Percentiles rank a stretch among this genome's conserved stretches.
Conservation (phyloP, 2,888 invertebrate species). For the Cacoxenus indagator region DNA sequence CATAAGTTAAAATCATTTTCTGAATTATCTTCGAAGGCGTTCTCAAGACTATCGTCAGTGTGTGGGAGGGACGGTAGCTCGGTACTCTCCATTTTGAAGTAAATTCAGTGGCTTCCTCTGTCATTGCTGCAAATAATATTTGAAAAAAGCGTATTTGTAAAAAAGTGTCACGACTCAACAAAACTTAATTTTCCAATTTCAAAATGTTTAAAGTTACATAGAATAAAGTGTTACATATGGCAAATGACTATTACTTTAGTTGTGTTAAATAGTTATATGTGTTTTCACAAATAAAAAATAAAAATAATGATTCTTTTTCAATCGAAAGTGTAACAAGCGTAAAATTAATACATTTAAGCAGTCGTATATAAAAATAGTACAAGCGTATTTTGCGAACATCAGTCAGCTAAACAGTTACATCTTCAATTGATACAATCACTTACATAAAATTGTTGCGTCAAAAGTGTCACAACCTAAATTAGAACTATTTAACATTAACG, state of each 20-base stretch:
- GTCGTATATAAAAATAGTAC: neutral
- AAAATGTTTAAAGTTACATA: no score
- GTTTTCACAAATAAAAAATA: neutral
- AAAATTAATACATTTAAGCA: neutral
- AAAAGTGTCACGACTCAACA: no score
- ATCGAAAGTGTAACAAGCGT: neutral
- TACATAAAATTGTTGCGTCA: neutral
- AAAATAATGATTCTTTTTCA: neutral
- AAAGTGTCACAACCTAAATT: neutral
- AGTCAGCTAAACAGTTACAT: neutral
- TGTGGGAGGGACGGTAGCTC: slow-evolving; percentile 1
- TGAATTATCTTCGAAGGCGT: neutral
- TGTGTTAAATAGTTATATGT: neutral
- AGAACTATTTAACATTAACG: neutral
- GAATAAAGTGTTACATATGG: neutral
- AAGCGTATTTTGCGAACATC: neutral
- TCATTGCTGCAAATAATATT: neutral
- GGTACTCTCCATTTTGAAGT: no score
- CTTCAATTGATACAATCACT: neutral
- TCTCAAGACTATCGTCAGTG: slow-evolving; percentile 2
- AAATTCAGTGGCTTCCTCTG: neutral
- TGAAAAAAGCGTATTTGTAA: neutral
- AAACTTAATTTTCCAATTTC: no score
- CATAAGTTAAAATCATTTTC: neutral
- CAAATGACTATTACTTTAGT: neutral